Conservation (phyloP, 2,888 invertebrate species). For the Carpatolechia fugitivella region DNA sequence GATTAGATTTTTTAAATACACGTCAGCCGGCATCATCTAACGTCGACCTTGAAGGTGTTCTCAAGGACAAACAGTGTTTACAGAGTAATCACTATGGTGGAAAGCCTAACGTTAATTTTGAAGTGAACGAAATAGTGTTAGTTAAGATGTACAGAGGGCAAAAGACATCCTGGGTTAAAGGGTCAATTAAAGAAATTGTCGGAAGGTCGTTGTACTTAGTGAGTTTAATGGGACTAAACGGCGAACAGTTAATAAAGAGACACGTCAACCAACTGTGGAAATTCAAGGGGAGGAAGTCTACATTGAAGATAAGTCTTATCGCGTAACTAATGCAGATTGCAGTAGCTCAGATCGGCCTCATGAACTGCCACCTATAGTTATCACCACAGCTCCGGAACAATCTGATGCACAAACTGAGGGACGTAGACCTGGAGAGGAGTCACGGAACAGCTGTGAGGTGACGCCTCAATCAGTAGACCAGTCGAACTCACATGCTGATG, state of each 20-base stretch:
- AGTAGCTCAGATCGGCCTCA: neutral
- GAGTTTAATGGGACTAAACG: neutral
- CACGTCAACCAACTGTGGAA: neutral
- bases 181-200: neutral
- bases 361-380: constrained; percentile 1
- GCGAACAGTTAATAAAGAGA: neutral
- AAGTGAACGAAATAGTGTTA: constrained; percentile 6
- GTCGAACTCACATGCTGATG: too few relatives aligned
- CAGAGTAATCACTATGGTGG: constrained; percentile 12
- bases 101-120: neutral
- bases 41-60: neutral
- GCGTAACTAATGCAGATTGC: neutral
- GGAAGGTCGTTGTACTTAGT: constrained; percentile 11
- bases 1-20: constrained; percentile 11
- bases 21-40: constrained; percentile 2
- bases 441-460: neutral
- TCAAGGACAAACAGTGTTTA: constrained; percentile 15
- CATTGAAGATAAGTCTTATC: neutral
- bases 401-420: neutral
- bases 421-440: too few relatives aligned
- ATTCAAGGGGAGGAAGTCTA: neutral
- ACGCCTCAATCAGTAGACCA: too few relatives aligned
- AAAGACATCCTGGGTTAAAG: constrained; percentile 17
- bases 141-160: constrained; percentile 9
- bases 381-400: neutral